phyloP scores from a whole-genome alignment of 2,113 vertebrate genomes.

The Charadrius vociferus region DNA sequence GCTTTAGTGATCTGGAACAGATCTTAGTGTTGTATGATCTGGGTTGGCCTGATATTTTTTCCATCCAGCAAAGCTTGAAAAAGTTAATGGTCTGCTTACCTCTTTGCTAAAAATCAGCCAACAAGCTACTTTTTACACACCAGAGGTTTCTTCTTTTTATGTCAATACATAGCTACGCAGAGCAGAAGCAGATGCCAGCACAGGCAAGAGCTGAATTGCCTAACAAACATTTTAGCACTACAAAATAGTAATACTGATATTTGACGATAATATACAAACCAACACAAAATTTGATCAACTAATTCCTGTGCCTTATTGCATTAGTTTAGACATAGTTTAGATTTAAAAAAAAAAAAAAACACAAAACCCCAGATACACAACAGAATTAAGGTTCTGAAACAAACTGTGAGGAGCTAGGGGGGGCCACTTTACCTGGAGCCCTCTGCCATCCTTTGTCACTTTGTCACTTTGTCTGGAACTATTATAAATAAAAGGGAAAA shows the following conservation, averaged over 20 bases:
- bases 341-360: not conserved
- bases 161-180: not conserved
- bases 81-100: not conserved
- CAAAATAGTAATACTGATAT: not conserved
- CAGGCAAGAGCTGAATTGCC: constrained; percentile 23
- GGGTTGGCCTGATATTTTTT: not conserved
- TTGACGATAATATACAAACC: constrained; percentile 27
- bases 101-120: constrained; percentile 20
- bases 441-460: not conserved
- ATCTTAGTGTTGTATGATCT: not conserved
- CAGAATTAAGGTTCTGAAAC: not conserved
- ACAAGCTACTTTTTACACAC: constrained; percentile 6
- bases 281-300: not conserved
- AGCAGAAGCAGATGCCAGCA: constrained; percentile 11
- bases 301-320: not conserved
- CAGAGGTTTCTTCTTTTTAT: constrained; percentile 30
- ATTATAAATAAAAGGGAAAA: not conserved
- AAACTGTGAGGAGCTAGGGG: not conserved
- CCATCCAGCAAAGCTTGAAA: not conserved
- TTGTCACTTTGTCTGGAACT: not conserved
- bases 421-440: not conserved
- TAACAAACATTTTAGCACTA: constrained; percentile 33
- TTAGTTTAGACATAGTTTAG: not conserved
- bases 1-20: not conserved
- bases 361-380: not conserved